Evolutionary conservation across 2,888 invertebrate genomes (phyloP).

Genomic region (Leptopterna dolabrata): DNA sequence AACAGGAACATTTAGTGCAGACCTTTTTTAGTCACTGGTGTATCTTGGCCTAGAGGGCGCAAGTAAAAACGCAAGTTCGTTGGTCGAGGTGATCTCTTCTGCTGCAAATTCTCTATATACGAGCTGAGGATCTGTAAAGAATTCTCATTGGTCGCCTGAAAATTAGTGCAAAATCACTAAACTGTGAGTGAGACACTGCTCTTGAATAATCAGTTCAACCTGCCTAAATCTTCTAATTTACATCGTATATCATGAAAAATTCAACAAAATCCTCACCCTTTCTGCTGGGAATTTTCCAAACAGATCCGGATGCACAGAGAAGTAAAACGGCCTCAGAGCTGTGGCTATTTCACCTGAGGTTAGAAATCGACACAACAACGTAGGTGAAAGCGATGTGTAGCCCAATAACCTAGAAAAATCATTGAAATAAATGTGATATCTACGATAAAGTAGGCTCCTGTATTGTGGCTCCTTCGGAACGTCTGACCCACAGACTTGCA

Average conservation of each 20-base stretch:
- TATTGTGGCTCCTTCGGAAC: too few species aligned
- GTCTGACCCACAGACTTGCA: background rate
- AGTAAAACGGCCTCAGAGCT: constrained; percentile 92
- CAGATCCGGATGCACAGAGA: constrained; percentile 94
- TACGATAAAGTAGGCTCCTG: background rate
- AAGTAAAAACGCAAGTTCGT: constrained; percentile 84
- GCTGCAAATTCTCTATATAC: constrained; percentile 82
- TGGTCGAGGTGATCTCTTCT: constrained; percentile 72
- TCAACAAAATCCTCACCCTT: constrained; percentile 72
- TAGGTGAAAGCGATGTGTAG: background rate
- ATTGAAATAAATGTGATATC: background rate
- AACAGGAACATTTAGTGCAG: too few species aligned
- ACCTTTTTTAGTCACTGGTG: constrained; percentile 65
- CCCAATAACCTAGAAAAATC: constrained; percentile 21
- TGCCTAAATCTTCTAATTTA: too few species aligned
- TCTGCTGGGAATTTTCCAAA: constrained; percentile 93
- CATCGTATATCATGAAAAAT: too few species aligned
- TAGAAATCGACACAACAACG: constrained; percentile 65
- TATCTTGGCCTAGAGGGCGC: constrained; percentile 69
- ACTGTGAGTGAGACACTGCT: background rate
- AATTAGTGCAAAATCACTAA: constrained; percentile 57
- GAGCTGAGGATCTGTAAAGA: constrained; percentile 89
- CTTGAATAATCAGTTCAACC: background rate
- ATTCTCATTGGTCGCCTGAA: constrained; percentile 87
- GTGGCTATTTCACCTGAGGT: constrained; percentile 88